These are phyloP conservation scores for Meganola albula DNA, from an alignment of 2,888 invertebrate species.

Conservation along the genomic window DNA sequence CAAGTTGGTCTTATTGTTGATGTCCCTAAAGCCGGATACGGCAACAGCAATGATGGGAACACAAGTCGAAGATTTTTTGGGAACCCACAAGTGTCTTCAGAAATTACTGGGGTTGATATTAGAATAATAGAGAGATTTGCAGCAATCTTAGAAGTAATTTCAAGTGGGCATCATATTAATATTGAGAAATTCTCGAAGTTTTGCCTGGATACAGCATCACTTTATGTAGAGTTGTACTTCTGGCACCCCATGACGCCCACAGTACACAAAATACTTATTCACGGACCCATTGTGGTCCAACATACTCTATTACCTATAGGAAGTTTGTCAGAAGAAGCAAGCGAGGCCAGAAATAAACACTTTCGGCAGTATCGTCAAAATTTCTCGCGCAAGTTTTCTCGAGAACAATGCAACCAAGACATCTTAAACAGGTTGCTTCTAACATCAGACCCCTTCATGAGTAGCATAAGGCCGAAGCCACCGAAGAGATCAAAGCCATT, in stretches of 20 bases:
- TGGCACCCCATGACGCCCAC: slow-evolving; percentile 35
- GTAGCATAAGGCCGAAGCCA: neutral
- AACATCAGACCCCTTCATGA: slow-evolving; percentile 11
- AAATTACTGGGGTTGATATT: neutral
- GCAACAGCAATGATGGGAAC: slow-evolving; percentile 22
- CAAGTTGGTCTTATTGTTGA: slow-evolving; percentile 33
- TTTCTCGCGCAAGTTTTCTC: slow-evolving; percentile 27
- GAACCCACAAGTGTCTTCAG: neutral
- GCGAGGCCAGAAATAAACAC: slow-evolving; percentile 30
- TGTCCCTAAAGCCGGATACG: slow-evolving; percentile 17
- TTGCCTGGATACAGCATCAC: slow-evolving; percentile 19
- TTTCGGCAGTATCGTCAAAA: slow-evolving; percentile 22
- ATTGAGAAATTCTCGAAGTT: slow-evolving; percentile 9
- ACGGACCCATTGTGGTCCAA: slow-evolving; percentile 29
- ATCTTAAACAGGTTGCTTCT: slow-evolving; percentile 15
- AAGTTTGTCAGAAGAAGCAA: slow-evolving; percentile 33
- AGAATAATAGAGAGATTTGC: slow-evolving; percentile 1
- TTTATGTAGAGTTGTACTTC: slow-evolving; percentile 31
- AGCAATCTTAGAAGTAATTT: slow-evolving; percentile 19
- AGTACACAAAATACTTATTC: slow-evolving; percentile 31
- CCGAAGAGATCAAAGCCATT: neutral
- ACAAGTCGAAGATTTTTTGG: slow-evolving; percentile 9
- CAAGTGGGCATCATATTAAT: slow-evolving; percentile 18
- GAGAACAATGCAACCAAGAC: slow-evolving; percentile 16
- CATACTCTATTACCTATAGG: slow-evolving; percentile 32